Evolutionary conservation across 2,888 invertebrate genomes (phyloP).

Genomic region (Tenthredo mesomela): DNA sequence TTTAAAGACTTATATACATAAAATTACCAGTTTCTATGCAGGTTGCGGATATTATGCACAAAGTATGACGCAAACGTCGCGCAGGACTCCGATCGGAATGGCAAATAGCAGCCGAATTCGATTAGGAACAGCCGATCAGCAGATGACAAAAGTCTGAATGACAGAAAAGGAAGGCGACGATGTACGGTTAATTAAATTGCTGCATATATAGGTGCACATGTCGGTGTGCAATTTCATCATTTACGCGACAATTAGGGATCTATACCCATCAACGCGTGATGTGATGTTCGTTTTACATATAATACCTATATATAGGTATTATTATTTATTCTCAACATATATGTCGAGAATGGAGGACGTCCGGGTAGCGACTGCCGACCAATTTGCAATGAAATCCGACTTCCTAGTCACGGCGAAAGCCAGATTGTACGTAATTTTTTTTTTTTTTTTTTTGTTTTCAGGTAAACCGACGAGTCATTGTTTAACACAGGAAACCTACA

Average conservation of each 20-base stretch:
- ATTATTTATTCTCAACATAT: too few species aligned
- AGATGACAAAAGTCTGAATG: slow-evolving; percentile 11
- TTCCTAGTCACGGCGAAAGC: background rate
- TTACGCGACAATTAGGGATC: slow-evolving; percentile 6
- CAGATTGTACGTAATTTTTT: background rate
- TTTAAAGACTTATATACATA: background rate
- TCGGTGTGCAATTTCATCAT: slow-evolving; percentile 23
- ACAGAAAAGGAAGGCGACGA: background rate
- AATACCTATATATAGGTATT: too few species aligned
- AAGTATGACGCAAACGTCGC: background rate
- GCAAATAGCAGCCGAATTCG: background rate
- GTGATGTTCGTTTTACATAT: slow-evolving; percentile 5
- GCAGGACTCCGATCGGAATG: background rate
- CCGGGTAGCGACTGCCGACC: slow-evolving; percentile 2
- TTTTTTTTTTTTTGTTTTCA: background rate
- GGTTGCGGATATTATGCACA: background rate
- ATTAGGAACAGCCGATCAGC: background rate
- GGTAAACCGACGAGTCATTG: background rate
- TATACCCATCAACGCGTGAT: background rate
- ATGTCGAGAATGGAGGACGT: slow-evolving; percentile 26
- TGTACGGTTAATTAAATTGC: background rate
- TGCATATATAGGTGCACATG: background rate
- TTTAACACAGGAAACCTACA: background rate
- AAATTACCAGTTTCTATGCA: background rate
- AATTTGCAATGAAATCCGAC: background rate